phyloP scores from a whole-genome alignment of 2,797 vertebrate species.

The Argentina silus region DNA sequence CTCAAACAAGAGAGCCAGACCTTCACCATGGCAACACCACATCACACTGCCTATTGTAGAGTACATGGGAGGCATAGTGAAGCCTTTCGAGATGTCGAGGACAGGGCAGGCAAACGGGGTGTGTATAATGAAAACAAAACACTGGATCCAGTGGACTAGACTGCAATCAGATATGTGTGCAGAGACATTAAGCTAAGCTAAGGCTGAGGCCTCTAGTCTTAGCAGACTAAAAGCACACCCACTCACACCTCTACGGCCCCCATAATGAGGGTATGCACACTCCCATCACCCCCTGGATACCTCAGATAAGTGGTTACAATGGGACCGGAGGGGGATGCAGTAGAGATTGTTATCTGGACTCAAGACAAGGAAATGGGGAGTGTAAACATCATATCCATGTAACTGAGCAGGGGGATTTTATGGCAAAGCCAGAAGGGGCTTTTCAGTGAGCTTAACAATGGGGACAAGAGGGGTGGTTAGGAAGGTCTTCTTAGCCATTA shows the following conservation, averaged over 20 bases:
- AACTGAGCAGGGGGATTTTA: neutral
- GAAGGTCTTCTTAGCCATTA: neutral
- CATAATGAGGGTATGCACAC: neutral
- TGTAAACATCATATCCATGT: slow-evolving; percentile 6
- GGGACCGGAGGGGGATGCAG: neutral
- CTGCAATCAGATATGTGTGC: slow-evolving; percentile 11
- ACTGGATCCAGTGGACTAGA: slow-evolving; percentile 28
- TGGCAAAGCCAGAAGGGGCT: neutral
- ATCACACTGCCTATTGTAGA: slow-evolving; percentile 69
- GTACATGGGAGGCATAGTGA: slow-evolving; percentile 46
- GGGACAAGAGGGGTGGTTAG: neutral
- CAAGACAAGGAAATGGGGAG: neutral
- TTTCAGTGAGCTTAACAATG: slow-evolving; percentile 3
- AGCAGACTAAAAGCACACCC: neutral
- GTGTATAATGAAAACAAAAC: slow-evolving; percentile 49
- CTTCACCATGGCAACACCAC: slow-evolving; percentile 66
- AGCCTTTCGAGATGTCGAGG: slow-evolving; percentile 50
- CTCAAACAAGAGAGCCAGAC: slow-evolving; percentile 61
- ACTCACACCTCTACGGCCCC: neutral
- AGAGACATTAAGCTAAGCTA: neutral
- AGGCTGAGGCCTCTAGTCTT: neutral
- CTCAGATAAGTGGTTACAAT: slow-evolving; percentile 1
- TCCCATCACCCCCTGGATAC: neutral
- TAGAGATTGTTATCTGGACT: slow-evolving; percentile 9
- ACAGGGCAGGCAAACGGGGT: slow-evolving; percentile 24